Conservation (phyloP, 2,113 vertebrate genomes). For the Perca flavescens region DNA sequence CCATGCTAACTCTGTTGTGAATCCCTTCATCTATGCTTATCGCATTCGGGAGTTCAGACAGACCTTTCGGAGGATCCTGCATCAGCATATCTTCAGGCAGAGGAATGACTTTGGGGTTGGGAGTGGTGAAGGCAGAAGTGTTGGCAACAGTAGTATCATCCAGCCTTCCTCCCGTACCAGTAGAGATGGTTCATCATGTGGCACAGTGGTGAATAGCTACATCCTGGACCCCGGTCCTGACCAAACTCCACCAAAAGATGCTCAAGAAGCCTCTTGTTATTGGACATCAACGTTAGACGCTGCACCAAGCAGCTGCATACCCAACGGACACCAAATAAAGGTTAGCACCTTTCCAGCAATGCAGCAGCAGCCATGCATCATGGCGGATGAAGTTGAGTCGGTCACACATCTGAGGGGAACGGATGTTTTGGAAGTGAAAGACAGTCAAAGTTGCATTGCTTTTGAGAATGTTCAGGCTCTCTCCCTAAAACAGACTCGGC, state of each 20-base stretch:
- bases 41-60: conserved; percentile 93
- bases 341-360: conserved; percentile 35
- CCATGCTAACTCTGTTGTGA: conserved; percentile 95
- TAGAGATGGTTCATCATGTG: conserved; percentile 76
- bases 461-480: conserved; percentile 72
- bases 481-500: conserved; percentile 42
- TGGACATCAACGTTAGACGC: conserved; percentile 50
- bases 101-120: conserved; percentile 61
- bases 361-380: conserved; percentile 34
- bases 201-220: conserved; percentile 83
- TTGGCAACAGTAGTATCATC: conserved; percentile 64
- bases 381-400: conserved; percentile 36
- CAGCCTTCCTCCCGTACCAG: conserved; percentile 65
- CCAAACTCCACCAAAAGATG: conserved; percentile 17
- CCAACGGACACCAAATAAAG: conserved; percentile 78
- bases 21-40: conserved; percentile 97
- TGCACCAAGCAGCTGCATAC: conserved; percentile 66
- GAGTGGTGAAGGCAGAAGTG: conserved; percentile 17
- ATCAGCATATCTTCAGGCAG: conserved; percentile 84
- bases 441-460: conserved; percentile 53
- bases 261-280: conserved; percentile 41
- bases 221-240: conserved; percentile 70
- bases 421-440: conserved; percentile 60
- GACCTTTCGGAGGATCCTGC: conserved; percentile 93
- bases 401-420: conserved; percentile 8